Percentiles rank a stretch among this genome's conserved stretches.
These are phyloP conservation scores for Leptodactylus fuscus DNA, from an alignment of 2,113 vertebrate genomes.

Conservation along the genomic window DNA sequence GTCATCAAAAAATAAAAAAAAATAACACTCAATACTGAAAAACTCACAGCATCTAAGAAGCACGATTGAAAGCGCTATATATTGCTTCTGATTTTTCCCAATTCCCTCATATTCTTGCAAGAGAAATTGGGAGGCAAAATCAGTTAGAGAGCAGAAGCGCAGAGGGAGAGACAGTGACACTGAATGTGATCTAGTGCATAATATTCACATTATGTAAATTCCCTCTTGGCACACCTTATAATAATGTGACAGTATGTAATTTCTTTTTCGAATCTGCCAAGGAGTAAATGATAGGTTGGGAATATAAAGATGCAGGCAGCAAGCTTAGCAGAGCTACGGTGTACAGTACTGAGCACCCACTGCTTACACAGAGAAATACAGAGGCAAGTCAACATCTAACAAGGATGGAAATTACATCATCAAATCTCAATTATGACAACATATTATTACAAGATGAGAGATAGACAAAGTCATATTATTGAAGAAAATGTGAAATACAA, in stretches of 20 bases:
- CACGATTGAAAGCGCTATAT: neutral
- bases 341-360: neutral
- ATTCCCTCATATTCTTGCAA: neutral
- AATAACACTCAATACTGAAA: neutral
- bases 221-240: constrained; percentile 33
- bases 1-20: too few relatives aligned
- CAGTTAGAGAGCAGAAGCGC: neutral
- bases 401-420: neutral
- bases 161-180: constrained; percentile 1
- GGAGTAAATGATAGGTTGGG: constrained; percentile 2
- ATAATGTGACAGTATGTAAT: constrained; percentile 27
- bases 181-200: constrained; percentile 19
- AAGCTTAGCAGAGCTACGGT: neutral
- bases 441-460: neutral
- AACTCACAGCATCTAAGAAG: neutral
- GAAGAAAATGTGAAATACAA: neutral
- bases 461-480: neutral
- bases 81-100: neutral
- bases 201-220: constrained; percentile 41
- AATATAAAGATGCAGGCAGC: neutral
- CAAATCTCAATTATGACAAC: neutral
- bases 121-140: neutral
- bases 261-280: neutral
- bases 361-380: neutral
- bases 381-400: neutral